A percentile compares a stretch with the other conserved stretches of the same genome.
Evolutionary conservation across 2,797 vertebrate genomes (phyloP).

Genomic region (Numenius phaeopus): DNA sequence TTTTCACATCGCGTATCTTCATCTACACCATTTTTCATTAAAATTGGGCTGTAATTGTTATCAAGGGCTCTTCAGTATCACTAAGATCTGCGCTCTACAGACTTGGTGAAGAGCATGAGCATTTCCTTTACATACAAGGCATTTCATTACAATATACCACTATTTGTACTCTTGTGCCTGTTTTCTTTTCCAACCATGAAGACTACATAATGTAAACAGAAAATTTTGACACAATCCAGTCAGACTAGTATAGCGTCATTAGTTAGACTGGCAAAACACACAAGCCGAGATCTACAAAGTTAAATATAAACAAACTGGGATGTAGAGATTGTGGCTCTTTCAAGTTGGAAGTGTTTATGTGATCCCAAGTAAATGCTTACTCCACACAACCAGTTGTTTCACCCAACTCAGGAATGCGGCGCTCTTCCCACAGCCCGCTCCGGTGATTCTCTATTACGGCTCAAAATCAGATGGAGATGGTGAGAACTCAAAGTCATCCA

Average conservation of each 20-base stretch:
- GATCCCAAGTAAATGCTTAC: neutral
- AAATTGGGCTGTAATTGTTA: neutral
- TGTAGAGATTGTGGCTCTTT: slow-evolving; percentile 17
- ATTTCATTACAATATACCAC: neutral
- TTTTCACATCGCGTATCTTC: neutral
- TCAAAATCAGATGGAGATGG: slow-evolving; percentile 26
- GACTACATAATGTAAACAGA: slow-evolving; percentile 20
- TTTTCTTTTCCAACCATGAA: neutral
- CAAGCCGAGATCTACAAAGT: neutral
- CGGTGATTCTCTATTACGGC: neutral
- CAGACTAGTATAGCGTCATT: slow-evolving; percentile 20
- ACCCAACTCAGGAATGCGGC: neutral
- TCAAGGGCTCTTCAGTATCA: neutral
- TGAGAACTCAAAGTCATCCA: neutral
- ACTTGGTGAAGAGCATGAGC: neutral
- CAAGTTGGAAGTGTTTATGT: slow-evolving; percentile 20
- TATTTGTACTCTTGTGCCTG: neutral
- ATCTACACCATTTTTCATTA: neutral
- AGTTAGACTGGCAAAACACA: slow-evolving; percentile 42
- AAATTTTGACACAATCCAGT: slow-evolving; percentile 24
- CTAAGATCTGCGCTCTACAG: neutral
- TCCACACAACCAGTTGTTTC: slow-evolving; percentile 22
- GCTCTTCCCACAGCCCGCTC: neutral
- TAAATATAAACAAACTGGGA: slow-evolving; percentile 34
- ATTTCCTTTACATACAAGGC: neutral